Percentiles rank a stretch among this genome's conserved stretches.
Conservation (phyloP, 2,888 invertebrate genomes). For the Hemithea aestivaria region DNA sequence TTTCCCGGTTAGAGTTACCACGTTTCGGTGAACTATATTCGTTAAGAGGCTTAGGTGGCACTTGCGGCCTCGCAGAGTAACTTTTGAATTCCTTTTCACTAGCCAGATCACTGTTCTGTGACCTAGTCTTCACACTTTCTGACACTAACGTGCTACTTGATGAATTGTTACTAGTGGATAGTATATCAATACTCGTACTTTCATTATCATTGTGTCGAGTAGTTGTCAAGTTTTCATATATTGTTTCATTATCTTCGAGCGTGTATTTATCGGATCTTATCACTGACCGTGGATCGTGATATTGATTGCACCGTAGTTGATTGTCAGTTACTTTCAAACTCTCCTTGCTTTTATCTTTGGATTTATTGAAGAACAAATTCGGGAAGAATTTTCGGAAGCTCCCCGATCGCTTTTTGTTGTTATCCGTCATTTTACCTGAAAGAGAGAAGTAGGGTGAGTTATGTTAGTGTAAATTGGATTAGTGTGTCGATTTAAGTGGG, state of each 20-base stretch:
- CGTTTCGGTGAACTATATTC: conserved; percentile 34
- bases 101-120: conserved; percentile 21
- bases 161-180: conserved; percentile 47
- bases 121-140: conserved; percentile 46
- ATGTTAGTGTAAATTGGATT: too few species aligned
- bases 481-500: neutral
- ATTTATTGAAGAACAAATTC: conserved; percentile 57
- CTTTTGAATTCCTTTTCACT: conserved; percentile 29
- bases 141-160: conserved; percentile 68
- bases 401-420: conserved; percentile 54
- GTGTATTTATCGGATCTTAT: conserved; percentile 43
- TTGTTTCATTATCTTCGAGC: conserved; percentile 47
- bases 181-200: conserved; percentile 36
- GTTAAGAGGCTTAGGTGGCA: conserved; percentile 48
- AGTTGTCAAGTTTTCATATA: conserved; percentile 63
- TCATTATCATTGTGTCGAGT: conserved; percentile 37
- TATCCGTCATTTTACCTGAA: conserved; percentile 50
- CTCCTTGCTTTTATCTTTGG: conserved; percentile 50
- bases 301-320: conserved; percentile 48
- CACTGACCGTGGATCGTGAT: conserved; percentile 51
- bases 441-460: conserved; percentile 4
- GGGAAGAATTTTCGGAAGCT: conserved; percentile 67
- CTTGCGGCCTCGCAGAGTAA: conserved; percentile 53
- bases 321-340: conserved; percentile 37
- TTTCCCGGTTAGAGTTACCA: conserved; percentile 25